These are phyloP conservation scores for Gortyna flavago DNA, from an alignment of 2,888 invertebrate genomes.

Conservation along the genomic window DNA sequence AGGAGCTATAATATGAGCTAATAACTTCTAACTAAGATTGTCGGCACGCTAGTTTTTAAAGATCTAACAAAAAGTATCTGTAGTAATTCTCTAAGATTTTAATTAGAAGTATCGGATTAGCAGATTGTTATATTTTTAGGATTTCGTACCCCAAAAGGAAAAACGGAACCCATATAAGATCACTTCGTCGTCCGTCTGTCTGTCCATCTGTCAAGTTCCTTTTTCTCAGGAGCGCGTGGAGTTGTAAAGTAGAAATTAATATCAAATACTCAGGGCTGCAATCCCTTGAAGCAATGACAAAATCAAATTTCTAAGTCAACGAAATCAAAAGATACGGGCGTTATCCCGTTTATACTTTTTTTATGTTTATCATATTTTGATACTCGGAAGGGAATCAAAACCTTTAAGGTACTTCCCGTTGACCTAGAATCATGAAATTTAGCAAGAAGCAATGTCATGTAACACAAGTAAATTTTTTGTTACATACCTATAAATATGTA, in stretches of 20 bases:
- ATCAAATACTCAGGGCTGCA: background rate
- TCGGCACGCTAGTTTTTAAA: constrained; percentile 7
- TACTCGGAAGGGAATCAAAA: too few species aligned
- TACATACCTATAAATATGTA: too few species aligned
- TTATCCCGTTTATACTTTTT: too few species aligned
- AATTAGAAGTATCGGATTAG: background rate
- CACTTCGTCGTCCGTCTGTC: background rate
- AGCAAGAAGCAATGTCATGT: too few species aligned
- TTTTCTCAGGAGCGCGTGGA: background rate
- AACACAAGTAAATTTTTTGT: too few species aligned
- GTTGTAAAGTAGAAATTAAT: background rate
- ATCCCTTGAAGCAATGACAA: background rate
- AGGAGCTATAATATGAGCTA: too few species aligned
- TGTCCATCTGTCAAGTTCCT: background rate
- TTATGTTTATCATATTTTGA: too few species aligned
- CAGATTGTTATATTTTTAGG: background rate
- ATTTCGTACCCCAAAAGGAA: too few species aligned
- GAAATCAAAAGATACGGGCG: too few species aligned
- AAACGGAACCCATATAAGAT: background rate
- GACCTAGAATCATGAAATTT: too few species aligned
- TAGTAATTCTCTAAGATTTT: constrained; percentile 4
- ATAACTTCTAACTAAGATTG: constrained; percentile 29
- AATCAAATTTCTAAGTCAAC: too few species aligned
- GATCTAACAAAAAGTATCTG: background rate
- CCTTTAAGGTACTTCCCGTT: too few species aligned